A percentile compares a stretch with the other conserved stretches of the same genome.
Conservation (phyloP, 1,140 invertebrate genomes). For the Drosophila subobscura region DNA sequence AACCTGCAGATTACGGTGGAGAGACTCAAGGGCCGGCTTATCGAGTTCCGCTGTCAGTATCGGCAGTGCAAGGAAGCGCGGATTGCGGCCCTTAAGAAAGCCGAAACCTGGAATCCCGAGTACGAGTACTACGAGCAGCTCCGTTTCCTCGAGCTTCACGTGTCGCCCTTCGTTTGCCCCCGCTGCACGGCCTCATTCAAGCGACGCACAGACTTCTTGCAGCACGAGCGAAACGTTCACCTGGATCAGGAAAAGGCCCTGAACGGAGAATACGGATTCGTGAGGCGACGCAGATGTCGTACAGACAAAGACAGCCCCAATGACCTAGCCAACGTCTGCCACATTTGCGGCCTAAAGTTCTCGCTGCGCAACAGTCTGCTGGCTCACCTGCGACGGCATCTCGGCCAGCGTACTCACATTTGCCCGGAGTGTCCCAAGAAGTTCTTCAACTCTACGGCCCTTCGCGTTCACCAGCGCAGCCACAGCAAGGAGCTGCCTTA, state of each 20-base stretch:
- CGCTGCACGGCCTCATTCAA: constrained; percentile 51
- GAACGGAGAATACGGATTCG: constrained; percentile 11
- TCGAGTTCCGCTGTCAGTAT: constrained; percentile 72
- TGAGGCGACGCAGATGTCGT: constrained; percentile 12
- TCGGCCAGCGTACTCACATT: constrained; percentile 46
- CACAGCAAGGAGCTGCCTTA: constrained; percentile 78
- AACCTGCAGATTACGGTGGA: constrained; percentile 68
- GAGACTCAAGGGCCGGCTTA: constrained; percentile 63
- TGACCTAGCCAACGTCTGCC: constrained; percentile 62
- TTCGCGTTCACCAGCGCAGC: constrained; percentile 64
- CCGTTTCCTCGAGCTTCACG: constrained; percentile 66
- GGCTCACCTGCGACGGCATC: constrained; percentile 66
- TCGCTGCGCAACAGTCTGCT: constrained; percentile 61
- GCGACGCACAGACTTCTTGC: constrained; percentile 56
- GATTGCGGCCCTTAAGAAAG: constrained; percentile 21
- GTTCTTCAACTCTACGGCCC: constrained; percentile 66
- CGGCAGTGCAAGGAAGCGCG: constrained; percentile 65
- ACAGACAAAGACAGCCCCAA: too few species aligned
- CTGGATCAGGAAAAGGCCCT: constrained; percentile 31
- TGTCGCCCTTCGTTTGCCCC: constrained; percentile 65
- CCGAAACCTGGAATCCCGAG: constrained; percentile 40
- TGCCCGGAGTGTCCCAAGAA: constrained; percentile 72
- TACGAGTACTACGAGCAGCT: constrained; percentile 68
- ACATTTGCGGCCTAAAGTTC: constrained; percentile 76
- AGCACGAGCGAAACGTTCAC: constrained; percentile 63